Conservation (phyloP, 35 echinoderm and acorn worm genomes). For the Ophiothrix spiculata region DNA sequence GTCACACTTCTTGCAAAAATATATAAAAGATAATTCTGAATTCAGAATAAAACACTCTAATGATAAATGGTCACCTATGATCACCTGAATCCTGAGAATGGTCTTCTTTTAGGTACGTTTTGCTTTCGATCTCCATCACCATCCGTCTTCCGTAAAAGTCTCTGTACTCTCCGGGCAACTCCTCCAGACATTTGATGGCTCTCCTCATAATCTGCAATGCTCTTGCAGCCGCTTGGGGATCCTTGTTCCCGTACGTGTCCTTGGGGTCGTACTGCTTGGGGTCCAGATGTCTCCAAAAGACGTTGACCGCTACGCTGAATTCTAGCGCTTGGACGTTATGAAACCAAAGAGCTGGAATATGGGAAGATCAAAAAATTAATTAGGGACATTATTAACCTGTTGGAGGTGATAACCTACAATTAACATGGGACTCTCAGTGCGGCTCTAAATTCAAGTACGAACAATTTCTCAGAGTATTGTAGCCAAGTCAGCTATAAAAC, state of each 20-base stretch:
- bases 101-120: slow-evolving; percentile 27
- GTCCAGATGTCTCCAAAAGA: slow-evolving; percentile 85
- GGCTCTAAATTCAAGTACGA: no score
- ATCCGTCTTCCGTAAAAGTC: slow-evolving; percentile 99
- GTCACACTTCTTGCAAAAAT: no score
- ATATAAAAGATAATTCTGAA: no score
- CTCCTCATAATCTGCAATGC: slow-evolving; percentile 79
- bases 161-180: slow-evolving; percentile 77
- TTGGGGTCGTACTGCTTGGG: slow-evolving; percentile 76
- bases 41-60: no score
- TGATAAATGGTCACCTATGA: no score
- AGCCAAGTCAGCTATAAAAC: no score
- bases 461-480: no score
- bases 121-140: slow-evolving; percentile 73
- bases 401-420: no score
- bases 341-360: slow-evolving; percentile 90
- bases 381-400: no score
- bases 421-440: no score
- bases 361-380: no score
- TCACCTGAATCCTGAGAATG: no score
- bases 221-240: slow-evolving; percentile 72
- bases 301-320: slow-evolving; percentile 96
- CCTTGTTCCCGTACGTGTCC: slow-evolving; percentile 95
- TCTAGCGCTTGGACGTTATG: slow-evolving; percentile 84
- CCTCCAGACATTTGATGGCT: slow-evolving; percentile 80